A percentile compares a stretch with the other conserved stretches of the same genome.
Evolutionary conservation across 2,797 vertebrate species (phyloP).

Genomic region (Leptatherina wallacei): DNA sequence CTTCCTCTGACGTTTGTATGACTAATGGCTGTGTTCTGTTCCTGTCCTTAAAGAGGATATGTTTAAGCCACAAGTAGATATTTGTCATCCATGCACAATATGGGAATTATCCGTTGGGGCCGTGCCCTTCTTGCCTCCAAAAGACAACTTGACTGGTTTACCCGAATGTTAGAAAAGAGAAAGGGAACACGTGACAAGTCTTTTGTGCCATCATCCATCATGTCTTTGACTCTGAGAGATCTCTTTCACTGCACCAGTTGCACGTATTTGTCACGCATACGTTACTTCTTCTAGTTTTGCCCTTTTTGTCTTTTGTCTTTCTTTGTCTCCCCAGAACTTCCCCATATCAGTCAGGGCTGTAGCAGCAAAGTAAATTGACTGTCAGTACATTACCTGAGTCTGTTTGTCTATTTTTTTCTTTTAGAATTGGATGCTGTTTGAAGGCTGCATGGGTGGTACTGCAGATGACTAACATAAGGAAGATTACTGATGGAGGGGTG

Average conservation of each 20-base stretch:
- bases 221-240: not conserved
- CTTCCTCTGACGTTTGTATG: slow-evolving; percentile 15
- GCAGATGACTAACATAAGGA: slow-evolving; percentile 11
- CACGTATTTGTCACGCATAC: slow-evolving; percentile 30
- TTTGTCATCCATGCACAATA: slow-evolving; percentile 40
- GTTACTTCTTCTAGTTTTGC: slow-evolving; percentile 23
- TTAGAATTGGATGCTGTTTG: slow-evolving; percentile 10
- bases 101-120: slow-evolving; percentile 21
- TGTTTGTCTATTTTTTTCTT: slow-evolving; percentile 4
- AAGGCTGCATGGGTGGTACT: slow-evolving; percentile 15
- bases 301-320: slow-evolving; percentile 1
- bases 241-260: slow-evolving; percentile 1
- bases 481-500: slow-evolving; percentile 22
- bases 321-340: not conserved
- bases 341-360: slow-evolving; percentile 31
- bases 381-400: slow-evolving; percentile 39
- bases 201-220: slow-evolving; percentile 33
- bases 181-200: slow-evolving; percentile 13
- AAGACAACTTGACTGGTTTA: slow-evolving; percentile 44
- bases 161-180: slow-evolving; percentile 12
- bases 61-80: slow-evolving; percentile 33
- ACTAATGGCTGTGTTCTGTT: slow-evolving; percentile 29
- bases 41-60: slow-evolving; percentile 26
- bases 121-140: not conserved
- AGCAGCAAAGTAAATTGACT: slow-evolving; percentile 27